These are phyloP conservation scores for Copidosoma aretas DNA, from an alignment of 2,888 invertebrate genomes.

Conservation along the genomic window DNA sequence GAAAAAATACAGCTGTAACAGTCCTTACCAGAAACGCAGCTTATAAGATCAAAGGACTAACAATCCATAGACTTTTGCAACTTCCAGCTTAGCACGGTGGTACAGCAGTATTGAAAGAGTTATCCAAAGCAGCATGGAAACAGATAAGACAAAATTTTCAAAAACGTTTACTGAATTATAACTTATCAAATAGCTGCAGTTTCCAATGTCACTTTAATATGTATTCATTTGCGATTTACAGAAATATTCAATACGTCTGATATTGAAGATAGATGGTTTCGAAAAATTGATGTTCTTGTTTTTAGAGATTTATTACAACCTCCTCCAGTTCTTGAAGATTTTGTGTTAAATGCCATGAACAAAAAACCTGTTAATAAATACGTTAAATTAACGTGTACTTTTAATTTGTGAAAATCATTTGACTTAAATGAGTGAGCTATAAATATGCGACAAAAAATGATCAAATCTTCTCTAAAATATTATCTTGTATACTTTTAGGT, in stretches of 20 bases:
- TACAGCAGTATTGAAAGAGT: constrained; percentile 48
- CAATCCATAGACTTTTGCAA: constrained; percentile 44
- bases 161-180: constrained; percentile 48
- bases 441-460: too few relatives aligned
- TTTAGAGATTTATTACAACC: constrained; percentile 54
- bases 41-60: constrained; percentile 54
- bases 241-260: constrained; percentile 51
- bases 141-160: constrained; percentile 44
- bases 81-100: constrained; percentile 51
- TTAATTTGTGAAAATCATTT: constrained; percentile 50
- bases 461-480: too few relatives aligned
- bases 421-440: too few relatives aligned
- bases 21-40: constrained; percentile 55
- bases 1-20: constrained; percentile 47
- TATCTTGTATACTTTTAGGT: too few relatives aligned
- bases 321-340: constrained; percentile 50
- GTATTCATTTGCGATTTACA: constrained; percentile 45
- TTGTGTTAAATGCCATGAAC: constrained; percentile 46
- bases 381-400: constrained; percentile 42
- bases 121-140: constrained; percentile 49
- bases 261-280: constrained; percentile 50
- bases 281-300: constrained; percentile 40
- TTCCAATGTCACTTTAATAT: constrained; percentile 46
- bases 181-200: constrained; percentile 51
- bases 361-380: constrained; percentile 43